Evolutionary conservation across 1,140 invertebrate genomes (phyloP), one percentile per base, ranked within the genome.

Genomic region (Pogonus chalceus): DNA sequence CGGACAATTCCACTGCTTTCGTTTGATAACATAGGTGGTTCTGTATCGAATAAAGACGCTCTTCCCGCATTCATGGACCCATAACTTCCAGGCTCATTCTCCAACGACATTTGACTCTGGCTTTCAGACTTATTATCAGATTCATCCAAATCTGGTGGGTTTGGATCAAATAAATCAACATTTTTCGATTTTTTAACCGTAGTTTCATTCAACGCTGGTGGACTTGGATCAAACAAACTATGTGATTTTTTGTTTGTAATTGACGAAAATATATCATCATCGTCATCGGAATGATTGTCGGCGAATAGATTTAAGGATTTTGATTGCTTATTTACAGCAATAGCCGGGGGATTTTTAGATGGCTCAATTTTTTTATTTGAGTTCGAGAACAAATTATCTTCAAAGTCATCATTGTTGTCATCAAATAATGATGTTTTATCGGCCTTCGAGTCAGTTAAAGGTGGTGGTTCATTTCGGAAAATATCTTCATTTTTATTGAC

Each of bases 341-440:
- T 22, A 9, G 24, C 39, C 35, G 12, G 53, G 49, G 18, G 23
- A 48, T 52, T 55, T n/a, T n/a, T n/a, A n/a, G n/a, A n/a, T n/a
- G n/a, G n/a, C n/a, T n/a, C n/a, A n/a, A n/a, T n/a, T n/a, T 20
- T n/a, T 26, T 24, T 47, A 3, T 49, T 49, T 1, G 22, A 47
- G 12, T 35, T 24, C 2, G 58, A 53, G 20, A 64, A 64, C n/a
- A 64, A 52, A 59, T 65, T 59, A 24, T 65, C 60, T 58, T 59
- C 53, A 49, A 63, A 60, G 23, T 51, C 23, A 16, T 51, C 21
- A 35, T 57, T 52, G 23, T 31, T 50, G 21, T 64, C 60, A 54
- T 65, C 64, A 59, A 68, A 69, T 35, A 70, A 18, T 3, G 55
- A 54, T 43, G 52, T 51, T 35, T n/a, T n/a, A n/a, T n/a, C n/a